Evolutionary conservation across 1,140 invertebrate genomes (phyloP), one percentile per base, ranked within the genome.

Genomic region (Drosophila pachea): DNA sequence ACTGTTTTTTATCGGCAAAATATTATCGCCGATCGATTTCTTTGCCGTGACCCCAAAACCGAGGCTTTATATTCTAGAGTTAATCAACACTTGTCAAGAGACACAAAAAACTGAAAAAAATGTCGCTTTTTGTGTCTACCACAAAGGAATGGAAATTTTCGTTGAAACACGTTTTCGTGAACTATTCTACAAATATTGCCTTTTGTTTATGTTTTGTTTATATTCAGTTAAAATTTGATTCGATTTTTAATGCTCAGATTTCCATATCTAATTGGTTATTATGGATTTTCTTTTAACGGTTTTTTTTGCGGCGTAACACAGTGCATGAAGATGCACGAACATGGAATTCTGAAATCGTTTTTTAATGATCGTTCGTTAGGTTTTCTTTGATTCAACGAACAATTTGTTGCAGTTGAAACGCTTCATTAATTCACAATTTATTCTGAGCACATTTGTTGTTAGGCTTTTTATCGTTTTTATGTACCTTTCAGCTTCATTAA

Each of bases 371-470:
- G 42, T 49, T 36, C 49, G 9, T 55, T 55, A 11, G 33, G 31
- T 58, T 60, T 71, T 49, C 42, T 16, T 32, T 32, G 4, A 12
- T 32, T 16, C 4, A 29, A 36, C 11, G 14, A 16, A 40, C 40
- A 62, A 66, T 70, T 66, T 16, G 62, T 36, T 60, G 16, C 36
- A 50, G 36, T 50, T 56, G 45, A 71, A 67, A 67, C 14, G 68
- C 56, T 71, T 71, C 56, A 71, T 71, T 71, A 71, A 55, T 47
- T 43, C 22, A 42, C 56, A 68, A 68, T 68, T 68, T 68, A 72
- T 72, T 72, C 65, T 68, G 55, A 45, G 22, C 69, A 61, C 69
- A 72, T 50, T 56, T 56, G 31, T 43, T 11, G 29, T 47, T 68
- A 6, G 36, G 7, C 2, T 22, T 53, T 63, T 52, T 40, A 48